Evolutionary conservation across 2,888 invertebrate genomes (phyloP), one percentile per base, ranked within the genome.

Genomic region (Bombyx huttoni): DNA sequence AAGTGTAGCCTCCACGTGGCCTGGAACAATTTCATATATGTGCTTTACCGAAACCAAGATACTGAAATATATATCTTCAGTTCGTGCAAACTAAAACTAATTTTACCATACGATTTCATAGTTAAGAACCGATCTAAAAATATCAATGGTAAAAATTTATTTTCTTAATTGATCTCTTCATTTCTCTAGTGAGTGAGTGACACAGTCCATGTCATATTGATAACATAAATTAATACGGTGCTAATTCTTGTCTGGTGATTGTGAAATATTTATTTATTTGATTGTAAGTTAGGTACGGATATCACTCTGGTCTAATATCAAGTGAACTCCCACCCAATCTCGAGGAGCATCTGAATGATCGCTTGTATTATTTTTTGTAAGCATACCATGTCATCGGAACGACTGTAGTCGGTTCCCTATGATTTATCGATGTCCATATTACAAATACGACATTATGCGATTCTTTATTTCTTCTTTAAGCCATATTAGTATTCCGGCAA

Each of bases 381-480:
- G 74, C 78, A 85, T 85, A 73, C 86, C 87, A 88, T 85, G 86
- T 87, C 87, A 86, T 82, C 85, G 86, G 84, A 77, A 81, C 86
- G 87, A 85, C 81, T 87, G 87, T 86, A 81, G 81, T 79, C 84
- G 65, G 76, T 82, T 81, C 87, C 81, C 86, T 87, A 88, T 88
- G 87, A 88, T 87, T 86, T 87, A 88, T 87, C 77, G 86, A 80
- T 75, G 85, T 79, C 83, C 87, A 84, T 84, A 85, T 84, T 85
- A 87, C 86, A 86, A 88, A 88, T 88, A 85, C 86, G 83, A 88
- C 74, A 84, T 86, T 85, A 85, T 85, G 75, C 81, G 75, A 78
- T 82, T 81, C 81, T 86, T 86, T 87, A 86, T 87, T 88, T 87
- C 81, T 86, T 86, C 82, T 87, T 86, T 84, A 87, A 78, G 73